Conservation (phyloP, 2,888 invertebrate genomes). For the Matsumyia berberina region DNA sequence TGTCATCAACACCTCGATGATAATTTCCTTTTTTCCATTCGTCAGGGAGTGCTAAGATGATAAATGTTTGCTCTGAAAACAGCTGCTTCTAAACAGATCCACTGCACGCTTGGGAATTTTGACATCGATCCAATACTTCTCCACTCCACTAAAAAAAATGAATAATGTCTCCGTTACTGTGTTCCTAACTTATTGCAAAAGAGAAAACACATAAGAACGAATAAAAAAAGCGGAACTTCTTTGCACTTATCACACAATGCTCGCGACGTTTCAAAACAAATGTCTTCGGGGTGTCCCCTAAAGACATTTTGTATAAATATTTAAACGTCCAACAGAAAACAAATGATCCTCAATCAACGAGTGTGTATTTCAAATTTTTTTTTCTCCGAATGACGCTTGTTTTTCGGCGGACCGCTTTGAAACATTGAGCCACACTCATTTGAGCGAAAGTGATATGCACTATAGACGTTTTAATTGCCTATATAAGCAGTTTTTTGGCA, state of each 20-base stretch:
- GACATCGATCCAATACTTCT: no score
- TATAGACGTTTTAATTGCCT: slow-evolving; percentile 43
- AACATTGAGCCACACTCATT: slow-evolving; percentile 2
- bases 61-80: no score
- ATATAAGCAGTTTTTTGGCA: slow-evolving; percentile 5
- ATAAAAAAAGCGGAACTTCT: neutral
- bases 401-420: slow-evolving; percentile 18
- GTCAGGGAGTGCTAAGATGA: no score
- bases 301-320: neutral
- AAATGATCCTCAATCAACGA: slow-evolving; percentile 4
- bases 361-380: slow-evolving; percentile 12
- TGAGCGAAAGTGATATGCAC: slow-evolving; percentile 11
- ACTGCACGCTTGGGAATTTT: no score
- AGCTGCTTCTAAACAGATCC: no score
- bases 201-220: neutral
- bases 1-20: no score
- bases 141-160: no score
- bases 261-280: slow-evolving; percentile 24
- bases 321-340: neutral
- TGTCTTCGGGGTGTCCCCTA: neutral
- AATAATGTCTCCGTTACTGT: no score
- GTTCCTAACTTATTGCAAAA: slow-evolving; percentile 8
- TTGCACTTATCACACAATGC: neutral
- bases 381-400: slow-evolving; percentile 24
- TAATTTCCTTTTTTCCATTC: no score